Conservation (phyloP, 2,113 vertebrate genomes). For the Ptyas mucosa region DNA sequence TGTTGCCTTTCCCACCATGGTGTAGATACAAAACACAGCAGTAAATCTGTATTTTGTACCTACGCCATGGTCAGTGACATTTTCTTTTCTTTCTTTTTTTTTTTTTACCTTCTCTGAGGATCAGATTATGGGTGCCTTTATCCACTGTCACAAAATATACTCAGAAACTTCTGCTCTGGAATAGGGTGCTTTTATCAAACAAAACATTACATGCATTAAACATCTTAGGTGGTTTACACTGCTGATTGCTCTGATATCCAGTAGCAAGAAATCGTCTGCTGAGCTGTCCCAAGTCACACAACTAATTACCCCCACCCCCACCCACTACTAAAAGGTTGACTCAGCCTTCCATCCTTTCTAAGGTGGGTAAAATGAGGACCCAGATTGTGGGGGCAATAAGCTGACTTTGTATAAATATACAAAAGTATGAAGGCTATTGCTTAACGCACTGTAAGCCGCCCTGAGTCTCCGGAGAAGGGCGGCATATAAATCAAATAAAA, state of each 20-base stretch:
- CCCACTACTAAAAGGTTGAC: too few relatives aligned
- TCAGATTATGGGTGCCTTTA: not conserved
- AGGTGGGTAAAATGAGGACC: too few relatives aligned
- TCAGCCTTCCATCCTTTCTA: too few relatives aligned
- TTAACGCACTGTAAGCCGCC: too few relatives aligned
- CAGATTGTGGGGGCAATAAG: too few relatives aligned
- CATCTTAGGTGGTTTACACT: not conserved
- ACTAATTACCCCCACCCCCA: not conserved
- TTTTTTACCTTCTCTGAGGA: not conserved
- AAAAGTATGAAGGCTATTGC: too few relatives aligned
- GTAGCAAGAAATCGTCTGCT: not conserved
- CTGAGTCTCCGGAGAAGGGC: too few relatives aligned
- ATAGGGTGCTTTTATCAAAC: too few relatives aligned
- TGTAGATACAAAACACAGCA: not conserved
- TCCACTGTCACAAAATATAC: not conserved
- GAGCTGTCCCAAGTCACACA: not conserved
- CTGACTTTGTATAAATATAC: too few relatives aligned
- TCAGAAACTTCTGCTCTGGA: not conserved
- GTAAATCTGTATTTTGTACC: not conserved
- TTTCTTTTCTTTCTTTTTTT: not conserved
- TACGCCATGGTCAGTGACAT: not conserved
- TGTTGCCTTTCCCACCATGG: not conserved
- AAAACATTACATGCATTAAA: not conserved
- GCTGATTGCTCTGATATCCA: not conserved
- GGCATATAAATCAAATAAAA: too few relatives aligned